Base-by-base conservation (phyloP, 2,113 vertebrate genomes). In the Alethe diademata region DNA sequence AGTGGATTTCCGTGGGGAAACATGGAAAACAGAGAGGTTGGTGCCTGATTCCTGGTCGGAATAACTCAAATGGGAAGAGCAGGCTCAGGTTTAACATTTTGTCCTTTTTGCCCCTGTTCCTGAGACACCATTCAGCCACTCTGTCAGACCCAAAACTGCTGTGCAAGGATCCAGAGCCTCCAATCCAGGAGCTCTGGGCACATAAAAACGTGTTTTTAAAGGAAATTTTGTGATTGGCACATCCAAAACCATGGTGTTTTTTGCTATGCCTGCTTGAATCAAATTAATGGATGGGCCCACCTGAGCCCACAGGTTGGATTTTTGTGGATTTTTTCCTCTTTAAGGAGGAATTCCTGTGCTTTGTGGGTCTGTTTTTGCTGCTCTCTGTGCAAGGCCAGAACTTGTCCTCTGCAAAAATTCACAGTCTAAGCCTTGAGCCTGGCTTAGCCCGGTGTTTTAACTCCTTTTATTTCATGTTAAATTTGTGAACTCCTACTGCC, bases 391-490 rank as follows among this genome's bases (percentile, higher is more conserved):
- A 71, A 70, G 29, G 47, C n/a, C 56, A 48, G 67, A 36, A 18
- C 57, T 81, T 31, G 47, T 62, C 14, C 56, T 65, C 73, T 84
- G 60, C 50, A 35, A 87, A 23, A 22, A 71, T 78, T 60, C 31
- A 42, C 42, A 88, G n/a, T 9, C 14, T 26, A 38, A 93, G 33
- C n/a, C 82, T 64, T 24, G 47, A 76, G 85, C 78, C 62, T 26
- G 53, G 58, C 76, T 92, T 56, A 95, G 48, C 58, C 54, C 71
- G 72, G 82, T 28, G 24, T 47, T 83, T 69, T 60, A 79, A 90
- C 79, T 40, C 33, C 33, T 64, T 93, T 93, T 82, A 69, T 71
- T 85, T 88, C 38, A 7, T 35, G 33, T 78, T 64, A 56, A 54
- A 75, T 51, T 43, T 1, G 18, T 81, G 35, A 71, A 29, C 56